phyloP scores from a whole-genome alignment of 2,797 vertebrate species.

The Coreius guichenoti region DNA sequence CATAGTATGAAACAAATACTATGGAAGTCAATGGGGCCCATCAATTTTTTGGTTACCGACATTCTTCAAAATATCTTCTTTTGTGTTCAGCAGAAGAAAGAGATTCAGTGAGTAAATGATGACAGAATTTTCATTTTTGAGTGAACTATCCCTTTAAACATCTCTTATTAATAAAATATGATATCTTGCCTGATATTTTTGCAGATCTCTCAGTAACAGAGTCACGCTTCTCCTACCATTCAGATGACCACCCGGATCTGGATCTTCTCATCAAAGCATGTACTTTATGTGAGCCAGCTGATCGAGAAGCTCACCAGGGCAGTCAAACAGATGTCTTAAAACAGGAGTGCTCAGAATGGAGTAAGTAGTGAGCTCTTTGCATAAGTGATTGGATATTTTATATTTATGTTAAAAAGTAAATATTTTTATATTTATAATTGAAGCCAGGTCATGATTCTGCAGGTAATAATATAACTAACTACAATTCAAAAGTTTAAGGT shows the following conservation, averaged over 20 bases:
- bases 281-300: conserved; percentile 16
- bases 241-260: conserved; percentile 45
- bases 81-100: not conserved
- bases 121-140: no score
- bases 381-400: not conserved
- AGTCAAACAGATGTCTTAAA: not conserved
- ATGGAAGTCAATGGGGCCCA: no score
- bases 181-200: not conserved
- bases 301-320: conserved; percentile 2
- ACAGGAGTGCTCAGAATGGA: not conserved
- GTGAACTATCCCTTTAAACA: no score
- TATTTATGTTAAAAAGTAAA: not conserved
- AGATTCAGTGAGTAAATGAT: not conserved
- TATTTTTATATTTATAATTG: not conserved
- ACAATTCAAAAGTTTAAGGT: not conserved
- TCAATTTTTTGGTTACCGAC: no score
- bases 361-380: conserved; percentile 25
- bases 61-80: not conserved
- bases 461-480: not conserved
- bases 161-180: not conserved
- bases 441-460: not conserved
- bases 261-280: not conserved
- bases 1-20: no score
- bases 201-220: conserved; percentile 32
- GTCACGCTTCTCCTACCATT: conserved; percentile 48